Evolutionary conservation across 2,888 invertebrate species (phyloP), one percentile per base, ranked within the genome.

Genomic region (Hypena proboscidalis): DNA sequence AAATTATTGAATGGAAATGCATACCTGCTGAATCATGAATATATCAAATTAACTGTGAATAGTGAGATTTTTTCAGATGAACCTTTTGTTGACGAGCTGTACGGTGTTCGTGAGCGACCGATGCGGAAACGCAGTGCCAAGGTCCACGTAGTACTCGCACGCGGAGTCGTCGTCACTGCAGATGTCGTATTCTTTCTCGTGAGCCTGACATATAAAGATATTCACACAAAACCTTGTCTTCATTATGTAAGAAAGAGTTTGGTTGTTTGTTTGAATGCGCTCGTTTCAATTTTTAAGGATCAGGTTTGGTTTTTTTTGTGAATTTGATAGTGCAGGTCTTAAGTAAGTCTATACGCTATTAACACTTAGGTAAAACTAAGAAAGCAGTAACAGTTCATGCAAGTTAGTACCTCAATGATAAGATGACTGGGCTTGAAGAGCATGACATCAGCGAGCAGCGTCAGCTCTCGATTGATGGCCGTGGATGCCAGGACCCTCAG

Each of bases 161-260:
- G 59, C 74, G 0, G 74, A 69, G 49, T 88, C 88, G 3, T 73
- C 80, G 0, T 74, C 81, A 20, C 72, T 71, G 48, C 77, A 72
- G 34, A 88, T 81, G 44, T 88, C 86, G 63, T 80, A 87, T 55
- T 83, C 72, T 35, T 83, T 86, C 5, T 80, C 77, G 0, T 83
- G 80, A 0, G 82, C 85, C 88, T 88, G 58, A 1, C 4, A 13
- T 4, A 22, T 9, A 15, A 3, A 31, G 10, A 20, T 1, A 23
- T 4, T n/a, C 8, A 23, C 7, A 23, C 21, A 21, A 21, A n/a
- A n/a, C n/a, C n/a, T n/a, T n/a, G n/a, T n/a, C n/a, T n/a, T n/a
- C n/a, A n/a, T n/a, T n/a, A n/a, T n/a, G n/a, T n/a, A n/a, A n/a
- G n/a, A n/a, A n/a, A n/a, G n/a, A n/a, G n/a, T n/a, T n/a, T n/a